Evolutionary conservation across 2,797 vertebrate species (phyloP), one percentile per base, ranked within the genome.

Genomic region (Synanceia verrucosa): DNA sequence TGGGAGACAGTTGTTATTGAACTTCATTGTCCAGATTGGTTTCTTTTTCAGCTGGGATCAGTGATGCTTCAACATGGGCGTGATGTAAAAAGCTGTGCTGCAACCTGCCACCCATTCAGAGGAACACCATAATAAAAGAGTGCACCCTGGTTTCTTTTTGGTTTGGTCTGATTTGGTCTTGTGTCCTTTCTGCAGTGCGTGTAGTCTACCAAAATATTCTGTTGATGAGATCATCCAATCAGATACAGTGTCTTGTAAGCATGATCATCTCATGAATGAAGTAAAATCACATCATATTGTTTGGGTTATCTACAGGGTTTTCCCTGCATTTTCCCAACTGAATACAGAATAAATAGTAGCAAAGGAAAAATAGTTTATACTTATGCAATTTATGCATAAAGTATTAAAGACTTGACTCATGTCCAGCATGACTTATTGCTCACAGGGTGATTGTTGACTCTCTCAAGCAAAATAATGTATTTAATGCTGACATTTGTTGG

Each of bases 41-140:
- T 95, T 96, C 94, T 96, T 96, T 95, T 96, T 96, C 96, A 96
- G 95, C 96, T 96, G 96, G 94, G 96, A 97, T 97, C 97, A 98
- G 96, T 96, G 96, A 94, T 93, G 95, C 94, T 96, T 96, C 95
- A 96, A 95, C 95, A 95, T 90, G 94, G 94, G 93, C 88, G 93
- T 96, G 96, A 97, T 97, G 95, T 95, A 95, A 95, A 96, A 94
- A 66, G 87, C 28, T 57, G 89, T 88, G 92, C 92, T 93, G 93
- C 95, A 96, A 96, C 93, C 95, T 94, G 94, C 92, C 93, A 92
- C 91, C 92, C 89, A 81, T 89, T 86, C 56, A 41, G 43, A 64
- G 63, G 33, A 34, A 62, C 60, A 64, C 71, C 48, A 34, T 29
- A 73, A 78, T 13, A 71, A 12, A 70, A 66, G 51, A 57, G 28